phyloP scores from a whole-genome alignment of 2,888 invertebrate genomes.

The Pristionchus exspectatus region DNA sequence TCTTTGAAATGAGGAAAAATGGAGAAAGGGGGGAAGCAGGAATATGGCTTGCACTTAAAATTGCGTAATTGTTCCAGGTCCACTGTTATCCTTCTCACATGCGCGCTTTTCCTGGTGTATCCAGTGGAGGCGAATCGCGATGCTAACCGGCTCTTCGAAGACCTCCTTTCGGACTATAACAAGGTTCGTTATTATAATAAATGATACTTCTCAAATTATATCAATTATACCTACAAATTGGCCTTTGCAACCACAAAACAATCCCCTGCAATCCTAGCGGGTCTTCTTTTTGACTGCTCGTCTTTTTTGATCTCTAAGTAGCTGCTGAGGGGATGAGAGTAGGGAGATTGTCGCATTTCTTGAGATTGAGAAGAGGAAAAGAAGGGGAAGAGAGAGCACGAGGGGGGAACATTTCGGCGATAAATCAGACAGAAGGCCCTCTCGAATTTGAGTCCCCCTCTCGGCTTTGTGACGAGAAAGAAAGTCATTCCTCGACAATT shows the following conservation, averaged over 20 bases:
- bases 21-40: too few relatives aligned
- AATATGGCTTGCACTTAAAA: too few relatives aligned
- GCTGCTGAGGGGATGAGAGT: not conserved
- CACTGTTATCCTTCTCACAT: conserved; percentile 55
- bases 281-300: not conserved
- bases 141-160: conserved; percentile 75
- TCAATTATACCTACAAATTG: too few relatives aligned
- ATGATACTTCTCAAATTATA: too few relatives aligned
- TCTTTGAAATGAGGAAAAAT: too few relatives aligned
- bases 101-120: conserved; percentile 48
- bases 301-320: conserved; percentile 8
- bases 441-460: not conserved
- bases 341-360: conserved; percentile 32
- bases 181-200: conserved; percentile 62
- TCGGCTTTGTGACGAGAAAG: not conserved
- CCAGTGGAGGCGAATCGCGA: conserved; percentile 63
- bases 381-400: conserved; percentile 7
- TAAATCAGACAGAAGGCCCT: conserved; percentile 24
- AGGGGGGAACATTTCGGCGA: conserved; percentile 40
- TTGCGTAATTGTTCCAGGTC: not conserved
- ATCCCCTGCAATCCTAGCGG: not conserved
- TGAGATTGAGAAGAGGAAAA: not conserved
- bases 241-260: not conserved
- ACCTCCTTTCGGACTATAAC: conserved; percentile 74
- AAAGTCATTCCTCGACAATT: conserved; percentile 14